phyloP scores from a whole-genome alignment of 2,797 vertebrate genomes.

The Myiotriccus ornatus region DNA sequence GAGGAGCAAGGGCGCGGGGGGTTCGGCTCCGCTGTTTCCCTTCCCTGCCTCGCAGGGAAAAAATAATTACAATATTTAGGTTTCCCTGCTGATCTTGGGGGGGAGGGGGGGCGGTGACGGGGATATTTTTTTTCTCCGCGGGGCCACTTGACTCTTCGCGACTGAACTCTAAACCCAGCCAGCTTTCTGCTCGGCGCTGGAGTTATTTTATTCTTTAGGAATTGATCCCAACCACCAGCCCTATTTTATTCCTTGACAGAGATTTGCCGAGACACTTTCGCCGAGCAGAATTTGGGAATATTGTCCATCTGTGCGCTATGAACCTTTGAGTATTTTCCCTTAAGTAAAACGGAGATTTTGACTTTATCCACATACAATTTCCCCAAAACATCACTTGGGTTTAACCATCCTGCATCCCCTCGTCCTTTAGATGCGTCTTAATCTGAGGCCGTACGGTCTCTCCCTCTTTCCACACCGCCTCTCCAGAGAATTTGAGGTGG shows the following conservation, averaged over 20 bases:
- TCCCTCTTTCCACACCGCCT: not conserved
- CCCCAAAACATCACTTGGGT: not conserved
- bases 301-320: not conserved
- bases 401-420: not conserved
- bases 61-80: not conserved
- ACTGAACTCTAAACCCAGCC: not conserved
- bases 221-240: not conserved
- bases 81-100: not conserved
- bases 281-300: not conserved
- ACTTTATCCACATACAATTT: accelerated
- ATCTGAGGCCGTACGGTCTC: not conserved
- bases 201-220: not conserved
- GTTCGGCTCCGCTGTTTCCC: not conserved
- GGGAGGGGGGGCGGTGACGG: too few relatives aligned
- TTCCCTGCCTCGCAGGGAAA: not conserved
- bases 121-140: not conserved
- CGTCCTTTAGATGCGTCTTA: not conserved
- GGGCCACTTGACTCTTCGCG: not conserved
- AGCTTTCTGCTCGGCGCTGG: not conserved
- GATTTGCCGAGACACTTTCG: not conserved
- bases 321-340: not conserved
- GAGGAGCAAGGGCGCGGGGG: not conserved
- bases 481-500: not conserved
- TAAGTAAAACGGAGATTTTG: not conserved
- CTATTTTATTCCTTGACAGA: not conserved